Evolutionary conservation across 2,888 invertebrate species (phyloP), one percentile per base, ranked within the genome.

Genomic region (Aphodius sticticus): DNA sequence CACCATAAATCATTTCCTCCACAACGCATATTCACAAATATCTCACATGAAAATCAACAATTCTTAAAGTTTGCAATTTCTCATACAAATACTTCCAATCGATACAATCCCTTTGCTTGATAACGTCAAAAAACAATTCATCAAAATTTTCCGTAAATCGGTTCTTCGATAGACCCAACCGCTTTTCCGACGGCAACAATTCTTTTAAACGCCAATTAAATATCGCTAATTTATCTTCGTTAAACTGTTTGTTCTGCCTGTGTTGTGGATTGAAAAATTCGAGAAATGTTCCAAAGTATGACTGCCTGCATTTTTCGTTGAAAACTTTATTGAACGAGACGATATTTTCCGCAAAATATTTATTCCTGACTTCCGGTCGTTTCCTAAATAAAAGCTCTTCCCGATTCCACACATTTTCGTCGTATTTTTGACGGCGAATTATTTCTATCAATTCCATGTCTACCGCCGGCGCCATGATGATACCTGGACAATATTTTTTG

Each of bases 281-380:
- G 70, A 88, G 78, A 78, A 86, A 88, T n/a, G 83, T 81, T 36
- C 88, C 88, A 69, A 87, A 86, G 16, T 85, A 78, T 3, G 87
- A 87, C 37, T 82, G 80, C 36, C 82, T 82, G 38, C 86, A 82
- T 80, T 84, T 84, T 6, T 83, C 74, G 16, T 83, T 75, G 6
- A 84, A 76, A 9, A 82, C 84, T 69, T 80, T 77, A 14, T 81
- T 82, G 77, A 86, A 84, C 12, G 85, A 81, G 0, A 85, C 83
- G 53, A 82, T 78, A 38, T 78, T 78, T 7, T 74, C 77, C n/a
- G 76, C 15, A 69, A 84, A 79, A 69, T 74, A 70, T 76, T 81
- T 79, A 38, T 82, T 81, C 16, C 79, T 78, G 53, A 76, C 76
- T 69, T 71, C 71, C 1, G 72, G 71, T 15, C 80, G 79, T 16